Evolutionary conservation across 1,140 invertebrate species (phyloP).

Genomic region (Delia radicum): DNA sequence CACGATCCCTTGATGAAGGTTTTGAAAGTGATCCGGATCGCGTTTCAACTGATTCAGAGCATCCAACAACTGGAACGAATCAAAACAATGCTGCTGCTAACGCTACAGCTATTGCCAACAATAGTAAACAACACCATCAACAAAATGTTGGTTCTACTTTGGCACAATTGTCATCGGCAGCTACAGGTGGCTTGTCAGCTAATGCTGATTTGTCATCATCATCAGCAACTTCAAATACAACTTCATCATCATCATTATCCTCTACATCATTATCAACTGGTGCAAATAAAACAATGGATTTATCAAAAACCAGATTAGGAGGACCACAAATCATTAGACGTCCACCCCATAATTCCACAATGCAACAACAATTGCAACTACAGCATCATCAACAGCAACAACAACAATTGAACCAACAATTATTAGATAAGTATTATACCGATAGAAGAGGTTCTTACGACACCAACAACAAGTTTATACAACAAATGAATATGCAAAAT

Average conservation of each 20-base stretch:
- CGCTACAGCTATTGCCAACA: conserved; percentile 28
- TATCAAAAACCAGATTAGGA: conserved; percentile 24
- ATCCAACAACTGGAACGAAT: conserved; percentile 51
- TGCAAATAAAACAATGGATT: conserved; percentile 11
- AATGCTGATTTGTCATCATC: conserved; percentile 27
- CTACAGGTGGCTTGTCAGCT: conserved; percentile 41
- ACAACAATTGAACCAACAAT: not conserved
- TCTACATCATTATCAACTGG: conserved; percentile 18
- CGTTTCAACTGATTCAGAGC: conserved; percentile 56
- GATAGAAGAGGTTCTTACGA: not conserved
- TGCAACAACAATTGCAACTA: conserved; percentile 7
- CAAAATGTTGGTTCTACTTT: conserved; percentile 43
- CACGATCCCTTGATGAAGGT: conserved; percentile 56
- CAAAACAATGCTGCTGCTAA: conserved; percentile 29
- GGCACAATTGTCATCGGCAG: conserved; percentile 50
- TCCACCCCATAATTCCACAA: conserved; percentile 13
- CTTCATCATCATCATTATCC: conserved; percentile 40
- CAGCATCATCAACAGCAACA: conserved; percentile 17
- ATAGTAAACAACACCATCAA: conserved; percentile 31
- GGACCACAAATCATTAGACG: conserved; percentile 28
- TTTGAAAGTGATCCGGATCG: conserved; percentile 58
- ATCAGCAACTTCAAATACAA: conserved; percentile 19
- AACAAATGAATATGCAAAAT: conserved; percentile 2
- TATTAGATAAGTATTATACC: conserved; percentile 4
- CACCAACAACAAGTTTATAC: not conserved